Evolutionary conservation across 2,113 vertebrate genomes (phyloP), one percentile per base, ranked within the genome.

Genomic region (Labrus mixtus): DNA sequence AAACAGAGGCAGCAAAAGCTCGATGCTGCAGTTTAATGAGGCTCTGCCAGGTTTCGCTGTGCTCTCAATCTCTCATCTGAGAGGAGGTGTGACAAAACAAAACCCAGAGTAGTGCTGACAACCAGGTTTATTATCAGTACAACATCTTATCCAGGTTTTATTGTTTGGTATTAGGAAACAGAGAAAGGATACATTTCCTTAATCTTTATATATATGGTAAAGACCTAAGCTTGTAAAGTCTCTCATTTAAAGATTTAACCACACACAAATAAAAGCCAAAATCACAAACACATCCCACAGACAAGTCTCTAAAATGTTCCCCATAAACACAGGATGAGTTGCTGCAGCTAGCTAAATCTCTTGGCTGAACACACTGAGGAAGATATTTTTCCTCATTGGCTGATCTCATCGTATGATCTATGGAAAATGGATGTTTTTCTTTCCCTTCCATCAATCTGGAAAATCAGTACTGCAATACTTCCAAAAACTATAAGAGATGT

Each of bases 1-100:
- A 77, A 85, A 86, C 48, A 37, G 4, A 70, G 79, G 54, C 63
- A 84, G 73, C 45, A 64, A 75, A 41, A 79, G 76, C 45, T 55
- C 70, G 36, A 53, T 7, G 37, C 46, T 68, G 64, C 50, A 65
- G 55, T 82, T 78, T 88, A 85, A 87, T 76, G 75, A 88, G 64
- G 68, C 78, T 74, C 69, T 68, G 23, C 43, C 65, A 54, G 71
- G 71, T 74, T 63, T 83, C 61, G 33, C 54, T 10, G 20, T 45
- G 39, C 58, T 67, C 43, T 68, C 41, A 10, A 37, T 23, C 41
- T 81, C 68, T 76, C 65, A 81, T 76, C 75, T 68, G 48, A 78
- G 66, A 58, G 19, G 46, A 68, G 55, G 0, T 69, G 61, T 22
- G 1, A 77, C 36, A 53, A 62, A 76, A 68, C 17, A 9, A 23